Evolutionary conservation across 2,113 vertebrate species (phyloP).

Genomic region (Nibea albiflora): DNA sequence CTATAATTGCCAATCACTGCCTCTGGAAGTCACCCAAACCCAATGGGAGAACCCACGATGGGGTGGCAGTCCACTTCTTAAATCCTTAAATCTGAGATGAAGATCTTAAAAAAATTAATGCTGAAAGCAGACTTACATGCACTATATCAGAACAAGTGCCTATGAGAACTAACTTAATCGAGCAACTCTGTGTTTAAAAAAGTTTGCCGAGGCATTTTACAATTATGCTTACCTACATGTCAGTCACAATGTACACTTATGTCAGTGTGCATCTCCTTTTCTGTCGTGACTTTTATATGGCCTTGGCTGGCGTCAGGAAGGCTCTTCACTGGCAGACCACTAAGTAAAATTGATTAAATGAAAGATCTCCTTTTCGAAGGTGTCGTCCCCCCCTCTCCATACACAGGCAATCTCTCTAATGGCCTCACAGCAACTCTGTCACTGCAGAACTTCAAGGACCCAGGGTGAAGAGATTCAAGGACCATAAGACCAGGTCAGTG

Average conservation of each 20-base stretch:
- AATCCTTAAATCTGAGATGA: slow-evolving; percentile 27
- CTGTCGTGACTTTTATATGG: slow-evolving; percentile 71
- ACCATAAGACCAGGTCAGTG: slow-evolving; percentile 33
- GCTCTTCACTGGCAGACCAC: slow-evolving; percentile 61
- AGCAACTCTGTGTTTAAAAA: not conserved
- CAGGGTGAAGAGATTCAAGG: slow-evolving; percentile 28
- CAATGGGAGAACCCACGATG: slow-evolving; percentile 25
- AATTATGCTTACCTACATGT: not conserved
- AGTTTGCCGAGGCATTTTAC: not conserved
- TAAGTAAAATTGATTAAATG: slow-evolving; percentile 82
- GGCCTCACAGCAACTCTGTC: slow-evolving; percentile 63
- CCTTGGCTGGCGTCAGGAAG: slow-evolving; percentile 61
- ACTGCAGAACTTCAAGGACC: slow-evolving; percentile 44
- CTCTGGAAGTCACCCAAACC: slow-evolving; percentile 52
- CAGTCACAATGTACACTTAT: not conserved
- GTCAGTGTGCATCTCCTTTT: slow-evolving; percentile 27
- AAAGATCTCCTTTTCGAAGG: slow-evolving; percentile 68
- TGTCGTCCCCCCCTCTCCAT: slow-evolving; percentile 45
- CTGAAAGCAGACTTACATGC: not conserved
- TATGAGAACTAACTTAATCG: not conserved
- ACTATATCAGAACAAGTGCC: not conserved
- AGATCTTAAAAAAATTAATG: slow-evolving; percentile 7
- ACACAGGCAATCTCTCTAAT: slow-evolving; percentile 79
- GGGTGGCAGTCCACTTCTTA: slow-evolving; percentile 19
- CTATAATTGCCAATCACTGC: slow-evolving; percentile 73